phyloP scores from a whole-genome alignment of 1,140 invertebrate genomes.

The Mya arenaria region DNA sequence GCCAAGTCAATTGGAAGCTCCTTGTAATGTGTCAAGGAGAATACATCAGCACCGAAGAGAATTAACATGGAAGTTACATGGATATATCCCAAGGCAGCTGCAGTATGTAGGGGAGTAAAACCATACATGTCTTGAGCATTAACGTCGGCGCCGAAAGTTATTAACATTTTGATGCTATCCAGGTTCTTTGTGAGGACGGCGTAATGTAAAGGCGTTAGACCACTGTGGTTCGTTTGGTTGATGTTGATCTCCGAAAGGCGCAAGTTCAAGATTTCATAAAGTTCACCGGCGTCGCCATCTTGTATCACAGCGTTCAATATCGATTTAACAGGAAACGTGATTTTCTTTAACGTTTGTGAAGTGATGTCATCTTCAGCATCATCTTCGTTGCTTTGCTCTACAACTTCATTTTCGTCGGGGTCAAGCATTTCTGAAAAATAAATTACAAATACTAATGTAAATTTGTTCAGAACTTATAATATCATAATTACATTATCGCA shows the following conservation, averaged over 20 bases:
- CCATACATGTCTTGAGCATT: conserved; percentile 99
- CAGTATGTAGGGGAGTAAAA: conserved; percentile 99
- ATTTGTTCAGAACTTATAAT: too few species aligned
- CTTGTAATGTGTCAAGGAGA: conserved; percentile 65
- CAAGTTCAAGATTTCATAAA: conserved; percentile 64
- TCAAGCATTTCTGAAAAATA: too few species aligned
- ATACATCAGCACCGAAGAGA: conserved; percentile 72
- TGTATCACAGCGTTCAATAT: conserved; percentile 74
- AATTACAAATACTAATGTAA: too few species aligned
- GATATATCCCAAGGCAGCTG: conserved; percentile 95
- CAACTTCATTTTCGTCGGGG: neutral
- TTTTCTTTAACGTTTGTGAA: conserved; percentile 37
- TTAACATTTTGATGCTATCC: conserved; percentile 98
- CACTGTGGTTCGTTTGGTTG: conserved; percentile 73
- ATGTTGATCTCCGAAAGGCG: conserved; percentile 63
- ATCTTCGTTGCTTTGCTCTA: neutral
- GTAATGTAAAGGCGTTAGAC: conserved; percentile 75
- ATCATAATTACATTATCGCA: too few species aligned
- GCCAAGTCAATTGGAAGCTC: conserved; percentile 74
- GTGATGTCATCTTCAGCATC: neutral
- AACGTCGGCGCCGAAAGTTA: conserved; percentile 96
- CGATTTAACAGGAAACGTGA: conserved; percentile 74
- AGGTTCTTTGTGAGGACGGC: conserved; percentile 87
- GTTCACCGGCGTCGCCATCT: conserved; percentile 72
- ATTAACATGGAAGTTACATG: conserved; percentile 87